Evolutionary conservation across 1,140 invertebrate genomes (phyloP).

Genomic region (Hypothenemus hampei): DNA sequence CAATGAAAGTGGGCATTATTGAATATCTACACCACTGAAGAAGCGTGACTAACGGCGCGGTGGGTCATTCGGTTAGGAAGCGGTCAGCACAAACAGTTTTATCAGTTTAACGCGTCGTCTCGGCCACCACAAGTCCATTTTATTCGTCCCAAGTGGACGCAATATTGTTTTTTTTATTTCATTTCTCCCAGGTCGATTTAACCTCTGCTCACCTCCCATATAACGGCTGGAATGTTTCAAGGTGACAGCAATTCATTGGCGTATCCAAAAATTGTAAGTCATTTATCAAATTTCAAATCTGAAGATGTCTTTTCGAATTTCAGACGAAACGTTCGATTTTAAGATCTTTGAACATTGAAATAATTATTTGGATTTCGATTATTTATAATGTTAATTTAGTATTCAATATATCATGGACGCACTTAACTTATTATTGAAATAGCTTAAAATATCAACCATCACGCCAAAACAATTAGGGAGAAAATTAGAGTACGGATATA

Average conservation of each 20-base stretch:
- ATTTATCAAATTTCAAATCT: not conserved
- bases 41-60: not conserved
- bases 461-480: no score
- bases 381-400: not conserved
- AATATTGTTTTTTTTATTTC: not conserved
- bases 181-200: not conserved
- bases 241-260: conserved; percentile 4
- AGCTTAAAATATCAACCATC: no score
- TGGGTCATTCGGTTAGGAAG: conserved; percentile 6
- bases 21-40: no score
- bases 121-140: not conserved
- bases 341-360: not conserved
- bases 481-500: no score
- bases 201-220: no score
- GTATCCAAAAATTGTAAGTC: not conserved
- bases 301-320: not conserved
- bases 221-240: conserved; percentile 4
- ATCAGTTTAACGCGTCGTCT: not conserved
- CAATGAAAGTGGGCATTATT: no score
- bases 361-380: not conserved
- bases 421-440: not conserved
- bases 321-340: not conserved
- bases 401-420: not conserved
- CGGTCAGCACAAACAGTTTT: conserved; percentile 11
- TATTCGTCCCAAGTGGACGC: not conserved